Percentiles rank a stretch among this genome's conserved stretches.
These are phyloP conservation scores for Poecile atricapillus DNA, from an alignment of 2,113 vertebrate species.

Conservation along the genomic window DNA sequence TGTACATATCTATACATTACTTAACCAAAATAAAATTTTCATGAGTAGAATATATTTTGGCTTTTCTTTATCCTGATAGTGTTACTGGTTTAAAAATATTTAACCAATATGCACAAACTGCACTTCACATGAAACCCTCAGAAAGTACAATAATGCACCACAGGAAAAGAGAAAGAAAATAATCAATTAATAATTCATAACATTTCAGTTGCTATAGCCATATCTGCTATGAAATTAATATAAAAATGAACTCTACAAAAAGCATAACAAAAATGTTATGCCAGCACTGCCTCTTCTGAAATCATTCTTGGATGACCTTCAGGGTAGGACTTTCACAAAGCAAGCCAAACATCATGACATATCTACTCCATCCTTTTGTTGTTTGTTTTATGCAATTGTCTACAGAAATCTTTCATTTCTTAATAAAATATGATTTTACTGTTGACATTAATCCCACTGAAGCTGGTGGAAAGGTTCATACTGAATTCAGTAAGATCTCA, in stretches of 20 bases:
- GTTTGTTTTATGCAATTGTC: neutral
- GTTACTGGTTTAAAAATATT: conserved; percentile 18
- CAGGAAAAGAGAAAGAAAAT: conserved; percentile 10
- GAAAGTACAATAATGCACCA: neutral
- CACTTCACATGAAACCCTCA: neutral
- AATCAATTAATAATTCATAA: conserved; percentile 33
- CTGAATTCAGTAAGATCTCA: neutral
- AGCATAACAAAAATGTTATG: neutral
- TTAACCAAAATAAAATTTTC: conserved; percentile 49
- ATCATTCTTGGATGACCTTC: neutral
- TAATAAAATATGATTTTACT: neutral
- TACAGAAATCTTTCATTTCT: neutral
- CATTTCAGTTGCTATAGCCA: neutral
- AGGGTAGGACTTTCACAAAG: neutral
- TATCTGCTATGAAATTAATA: neutral
- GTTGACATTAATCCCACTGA: neutral
- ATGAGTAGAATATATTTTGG: conserved; percentile 40
- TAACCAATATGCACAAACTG: conserved; percentile 1
- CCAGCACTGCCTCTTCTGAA: neutral
- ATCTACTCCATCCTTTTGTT: neutral
- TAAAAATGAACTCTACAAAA: neutral
- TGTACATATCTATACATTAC: conserved; percentile 1
- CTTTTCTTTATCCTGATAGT: neutral
- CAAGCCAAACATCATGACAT: neutral
- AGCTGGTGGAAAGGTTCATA: neutral